These are phyloP conservation scores for Brachionus koreanus DNA, from an alignment of 1,140 invertebrate genomes.

Conservation along the genomic window DNA sequence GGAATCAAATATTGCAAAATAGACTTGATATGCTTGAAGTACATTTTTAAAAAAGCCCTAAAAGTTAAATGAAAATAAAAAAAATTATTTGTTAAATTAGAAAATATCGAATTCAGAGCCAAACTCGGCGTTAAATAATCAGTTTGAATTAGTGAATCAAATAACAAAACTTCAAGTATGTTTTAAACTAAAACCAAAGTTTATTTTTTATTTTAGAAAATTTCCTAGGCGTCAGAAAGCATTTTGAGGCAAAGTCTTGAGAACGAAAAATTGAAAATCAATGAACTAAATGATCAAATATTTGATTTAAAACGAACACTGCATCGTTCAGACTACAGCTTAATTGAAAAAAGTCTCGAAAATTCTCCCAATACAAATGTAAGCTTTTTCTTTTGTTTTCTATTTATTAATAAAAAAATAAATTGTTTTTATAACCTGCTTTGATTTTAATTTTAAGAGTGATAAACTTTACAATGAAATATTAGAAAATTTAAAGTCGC, in stretches of 20 bases:
- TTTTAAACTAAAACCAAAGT: neutral
- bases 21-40: conserved; percentile 20
- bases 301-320: conserved; percentile 15
- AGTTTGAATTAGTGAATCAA: conserved; percentile 29
- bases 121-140: neutral
- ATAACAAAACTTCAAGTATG: conserved; percentile 25
- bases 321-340: neutral
- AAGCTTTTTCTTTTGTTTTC: neutral
- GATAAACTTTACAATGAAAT: conserved; percentile 40
- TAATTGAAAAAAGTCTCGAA: neutral
- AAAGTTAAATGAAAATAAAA: neutral
- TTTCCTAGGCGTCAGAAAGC: conserved; percentile 1
- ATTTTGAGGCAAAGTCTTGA: conserved; percentile 6
- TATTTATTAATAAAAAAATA: neutral
- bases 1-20: conserved; percentile 30
- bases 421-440: conserved; percentile 18
- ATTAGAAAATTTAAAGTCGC: conserved; percentile 38
- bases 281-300: conserved; percentile 30
- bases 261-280: neutral
- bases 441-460: conserved; percentile 23
- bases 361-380: neutral
- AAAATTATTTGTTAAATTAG: neutral
- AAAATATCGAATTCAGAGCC: conserved; percentile 9
- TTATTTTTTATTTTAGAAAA: neutral
- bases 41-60: neutral